Base-by-base conservation (phyloP, 2,888 invertebrate species). In the Malthinus flaveolus region DNA sequence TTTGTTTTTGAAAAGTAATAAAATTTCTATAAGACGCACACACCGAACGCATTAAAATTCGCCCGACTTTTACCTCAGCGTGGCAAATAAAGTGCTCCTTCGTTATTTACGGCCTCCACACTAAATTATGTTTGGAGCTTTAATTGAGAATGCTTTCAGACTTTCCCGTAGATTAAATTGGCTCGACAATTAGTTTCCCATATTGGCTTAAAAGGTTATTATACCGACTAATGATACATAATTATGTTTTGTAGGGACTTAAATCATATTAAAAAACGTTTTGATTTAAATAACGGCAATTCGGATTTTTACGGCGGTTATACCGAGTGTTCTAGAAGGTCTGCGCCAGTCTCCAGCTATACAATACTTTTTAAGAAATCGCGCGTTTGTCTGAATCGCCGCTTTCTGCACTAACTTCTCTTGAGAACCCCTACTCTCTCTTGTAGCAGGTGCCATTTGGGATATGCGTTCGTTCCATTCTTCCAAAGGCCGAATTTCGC, bases 11-110 rank as follows among this genome's bases (percentile, higher is more conserved):
- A 34, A 45, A n/a, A 15, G 34, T 5, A 23, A 23, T 23, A 23
- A 23, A 23, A 23, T 23, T 23, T 45, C 49, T 42, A 58, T 54
- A 56, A 54, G 57, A 59, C 56, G 56, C 52, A 56, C 62, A 23
- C 23, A 56, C 55, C 53, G 56, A 56, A 52, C 47, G 56, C 62
- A 59, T 62, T 59, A 62, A 62, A 62, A 62, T 59, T 59, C 50
- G 34, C 56, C 59, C 47, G 59, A 49, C 62, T 62, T n/a, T 59
- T 52, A 59, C 58, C 59, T 62, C 62, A 62, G 56, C 59, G 59
- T 58, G 54, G 55, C 61, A 58, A 58, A 58, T 61, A 61, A 61
- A 58, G 58, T 55, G 47, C 58, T 55, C 55, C 55, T 51, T 46
- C 48, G 53, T 58, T 52, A 61, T 61, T 61, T 61, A 61, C 58